These are phyloP conservation scores for Noctilio leporinus DNA, from an alignment of 2,113 vertebrate genomes.

Conservation along the genomic window DNA sequence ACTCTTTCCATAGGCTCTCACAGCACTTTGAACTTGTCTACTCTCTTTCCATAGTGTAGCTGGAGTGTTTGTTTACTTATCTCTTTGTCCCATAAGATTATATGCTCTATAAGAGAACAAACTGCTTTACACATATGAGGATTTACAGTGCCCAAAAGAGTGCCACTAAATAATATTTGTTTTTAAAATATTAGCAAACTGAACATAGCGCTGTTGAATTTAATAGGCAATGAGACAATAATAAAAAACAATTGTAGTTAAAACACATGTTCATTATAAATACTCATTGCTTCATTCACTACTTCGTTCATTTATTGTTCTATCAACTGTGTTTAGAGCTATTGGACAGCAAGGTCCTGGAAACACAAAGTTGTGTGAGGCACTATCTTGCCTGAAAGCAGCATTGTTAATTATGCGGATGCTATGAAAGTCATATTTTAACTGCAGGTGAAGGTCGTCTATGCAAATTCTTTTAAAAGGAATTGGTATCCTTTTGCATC, in stretches of 20 bases:
- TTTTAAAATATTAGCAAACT: background rate
- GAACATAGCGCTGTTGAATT: background rate
- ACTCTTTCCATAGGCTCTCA: background rate
- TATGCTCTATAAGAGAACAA: background rate
- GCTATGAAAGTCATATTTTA: background rate
- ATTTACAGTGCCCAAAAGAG: background rate
- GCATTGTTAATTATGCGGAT: background rate
- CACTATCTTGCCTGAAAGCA: background rate
- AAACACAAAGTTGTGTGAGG: background rate
- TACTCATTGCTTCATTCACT: background rate
- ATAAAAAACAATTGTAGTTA: background rate
- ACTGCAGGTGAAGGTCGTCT: background rate
- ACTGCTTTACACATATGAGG: background rate
- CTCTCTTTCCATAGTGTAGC: background rate
- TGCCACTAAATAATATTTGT: background rate
- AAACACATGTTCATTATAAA: background rate
- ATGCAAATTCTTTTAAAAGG: background rate
- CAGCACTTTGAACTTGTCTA: background rate
- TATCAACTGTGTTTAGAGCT: background rate
- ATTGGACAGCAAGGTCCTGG: background rate
- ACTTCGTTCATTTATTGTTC: background rate
- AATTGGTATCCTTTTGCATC: background rate
- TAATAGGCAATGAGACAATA: background rate
- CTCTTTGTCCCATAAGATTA: background rate
- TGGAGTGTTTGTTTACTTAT: background rate